These are phyloP conservation scores for Sinodicranocentrus sp. DNA, from an alignment of 2,888 invertebrate species.

Conservation along the genomic window DNA sequence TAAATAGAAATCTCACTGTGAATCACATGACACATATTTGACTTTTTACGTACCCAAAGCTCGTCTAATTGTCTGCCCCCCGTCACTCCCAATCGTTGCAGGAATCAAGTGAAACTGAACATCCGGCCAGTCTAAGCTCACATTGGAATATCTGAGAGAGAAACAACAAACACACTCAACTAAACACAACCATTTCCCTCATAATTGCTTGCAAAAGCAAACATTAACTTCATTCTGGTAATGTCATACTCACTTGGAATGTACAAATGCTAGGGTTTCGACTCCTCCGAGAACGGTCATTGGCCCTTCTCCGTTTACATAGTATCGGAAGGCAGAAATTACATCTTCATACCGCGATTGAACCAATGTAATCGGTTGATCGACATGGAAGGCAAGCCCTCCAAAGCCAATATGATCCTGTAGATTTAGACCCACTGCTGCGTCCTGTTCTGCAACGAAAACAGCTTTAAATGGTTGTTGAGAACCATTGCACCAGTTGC, in stretches of 20 bases:
- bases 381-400: conserved; percentile 47
- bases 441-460: conserved; percentile 37
- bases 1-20: neutral
- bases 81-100: conserved; percentile 72
- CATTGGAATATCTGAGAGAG: conserved; percentile 62
- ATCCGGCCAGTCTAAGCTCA: conserved; percentile 71
- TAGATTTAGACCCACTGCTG: conserved; percentile 69
- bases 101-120: conserved; percentile 73
- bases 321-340: conserved; percentile 90
- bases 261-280: conserved; percentile 92
- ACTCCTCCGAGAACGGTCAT: conserved; percentile 90
- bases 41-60: conserved; percentile 60
- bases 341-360: conserved; percentile 90
- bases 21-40: no score
- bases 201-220: neutral
- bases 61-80: conserved; percentile 67
- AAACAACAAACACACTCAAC: no score
- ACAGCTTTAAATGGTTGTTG: neutral
- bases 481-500: neutral
- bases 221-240: no score
- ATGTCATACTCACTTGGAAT: conserved; percentile 85
- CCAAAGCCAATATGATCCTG: conserved; percentile 70
- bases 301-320: conserved; percentile 91
- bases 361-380: conserved; percentile 87
- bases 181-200: neutral